Percentiles rank a stretch among this genome's conserved stretches.
These are phyloP conservation scores for Crypturellus undulatus DNA, from an alignment of 2,113 vertebrate genomes.

Conservation along the genomic window DNA sequence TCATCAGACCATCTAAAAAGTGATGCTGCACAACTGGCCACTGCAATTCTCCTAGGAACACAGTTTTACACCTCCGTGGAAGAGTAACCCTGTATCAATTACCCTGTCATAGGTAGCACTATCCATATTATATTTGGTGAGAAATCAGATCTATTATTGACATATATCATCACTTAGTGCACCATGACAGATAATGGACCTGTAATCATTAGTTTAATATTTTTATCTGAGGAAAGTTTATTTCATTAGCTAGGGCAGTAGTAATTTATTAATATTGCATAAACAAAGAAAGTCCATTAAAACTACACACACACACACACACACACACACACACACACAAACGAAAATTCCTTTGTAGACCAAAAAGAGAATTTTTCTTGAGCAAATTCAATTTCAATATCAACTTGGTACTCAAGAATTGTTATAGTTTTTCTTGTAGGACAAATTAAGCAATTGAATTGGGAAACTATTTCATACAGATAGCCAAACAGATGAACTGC, in stretches of 20 bases:
- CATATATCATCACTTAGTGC: rapidly evolving
- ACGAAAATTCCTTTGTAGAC: not conserved
- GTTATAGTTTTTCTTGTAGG: not conserved
- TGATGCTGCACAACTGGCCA: rapidly evolving
- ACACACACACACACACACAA: not conserved
- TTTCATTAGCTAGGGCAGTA: rapidly evolving
- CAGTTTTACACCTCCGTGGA: rapidly evolving
- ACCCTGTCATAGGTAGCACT: not conserved
- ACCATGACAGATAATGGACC: rapidly evolving
- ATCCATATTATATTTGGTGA: rapidly evolving
- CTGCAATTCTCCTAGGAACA: not conserved
- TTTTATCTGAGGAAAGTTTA: not conserved
- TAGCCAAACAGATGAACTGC: not conserved
- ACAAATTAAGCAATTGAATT: not conserved
- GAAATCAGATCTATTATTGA: not conserved
- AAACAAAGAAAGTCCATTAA: not conserved
- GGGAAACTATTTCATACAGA: not conserved
- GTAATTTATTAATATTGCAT: rapidly evolving
- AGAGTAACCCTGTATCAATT: rapidly evolving
- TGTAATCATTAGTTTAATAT: not conserved
- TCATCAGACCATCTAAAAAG: not conserved
- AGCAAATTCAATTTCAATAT: not conserved
- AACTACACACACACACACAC: not conserved
- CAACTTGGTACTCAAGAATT: not conserved
- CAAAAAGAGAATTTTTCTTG: not conserved